phyloP scores from a whole-genome alignment of 1,140 invertebrate genomes.

The Cardiocondyla obscurior region DNA sequence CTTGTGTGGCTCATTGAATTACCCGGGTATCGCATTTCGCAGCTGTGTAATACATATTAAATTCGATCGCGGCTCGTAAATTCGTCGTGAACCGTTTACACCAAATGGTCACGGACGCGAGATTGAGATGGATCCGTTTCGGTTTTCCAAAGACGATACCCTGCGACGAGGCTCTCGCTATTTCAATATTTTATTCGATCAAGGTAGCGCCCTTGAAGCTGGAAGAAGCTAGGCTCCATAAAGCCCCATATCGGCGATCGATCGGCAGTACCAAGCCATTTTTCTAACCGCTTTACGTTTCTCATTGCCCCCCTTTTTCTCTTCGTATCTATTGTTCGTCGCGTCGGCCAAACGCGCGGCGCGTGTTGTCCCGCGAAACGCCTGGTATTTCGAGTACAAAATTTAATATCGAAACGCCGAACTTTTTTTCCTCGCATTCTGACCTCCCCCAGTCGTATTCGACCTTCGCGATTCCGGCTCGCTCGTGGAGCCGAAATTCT shows the following conservation, averaged over 20 bases:
- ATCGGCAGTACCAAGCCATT: constrained; percentile 27
- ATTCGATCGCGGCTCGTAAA: constrained; percentile 38
- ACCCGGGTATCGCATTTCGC: constrained; percentile 59
- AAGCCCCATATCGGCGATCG: constrained; percentile 37
- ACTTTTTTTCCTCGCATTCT: neutral
- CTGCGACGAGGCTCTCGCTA: no score
- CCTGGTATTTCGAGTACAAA: no score
- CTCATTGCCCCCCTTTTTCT: no score
- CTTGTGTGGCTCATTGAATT: constrained; percentile 63
- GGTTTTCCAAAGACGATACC: neutral
- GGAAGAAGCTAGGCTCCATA: neutral
- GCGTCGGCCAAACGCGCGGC: neutral
- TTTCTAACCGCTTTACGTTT: neutral
- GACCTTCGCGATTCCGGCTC: no score
- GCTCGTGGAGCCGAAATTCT: no score
- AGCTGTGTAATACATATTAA: constrained; percentile 62
- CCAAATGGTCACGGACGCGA: neutral
- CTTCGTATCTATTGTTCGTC: constrained; percentile 19
- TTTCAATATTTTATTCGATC: neutral
- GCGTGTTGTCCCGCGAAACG: neutral
- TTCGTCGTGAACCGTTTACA: neutral
- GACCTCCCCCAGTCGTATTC: no score
- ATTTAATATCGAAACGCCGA: neutral
- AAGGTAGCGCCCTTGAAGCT: neutral
- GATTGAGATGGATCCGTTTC: neutral